Conservation (phyloP, 2,888 invertebrate species). For the Orthosia gothica region DNA sequence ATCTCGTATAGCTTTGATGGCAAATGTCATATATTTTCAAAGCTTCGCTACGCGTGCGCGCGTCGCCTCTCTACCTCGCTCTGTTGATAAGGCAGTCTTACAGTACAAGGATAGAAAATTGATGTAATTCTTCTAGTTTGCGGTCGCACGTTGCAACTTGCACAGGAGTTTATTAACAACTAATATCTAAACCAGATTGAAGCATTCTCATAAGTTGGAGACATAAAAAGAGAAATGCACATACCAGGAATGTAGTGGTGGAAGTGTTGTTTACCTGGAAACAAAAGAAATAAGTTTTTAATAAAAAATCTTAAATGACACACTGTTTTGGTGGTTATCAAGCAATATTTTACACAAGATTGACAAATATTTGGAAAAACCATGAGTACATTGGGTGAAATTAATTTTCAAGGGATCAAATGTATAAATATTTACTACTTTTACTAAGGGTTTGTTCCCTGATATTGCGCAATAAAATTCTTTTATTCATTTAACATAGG, state of each 20-base stretch:
- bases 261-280: slow-evolving; percentile 36
- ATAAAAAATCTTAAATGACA: neutral
- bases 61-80: too few species aligned
- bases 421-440: neutral
- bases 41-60: too few species aligned
- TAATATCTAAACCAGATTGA: slow-evolving; percentile 27
- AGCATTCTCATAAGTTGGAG: neutral
- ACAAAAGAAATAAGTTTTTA: slow-evolving; percentile 18
- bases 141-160: slow-evolving; percentile 46
- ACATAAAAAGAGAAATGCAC: slow-evolving; percentile 9
- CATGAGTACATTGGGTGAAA: too few species aligned
- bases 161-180: slow-evolving; percentile 33
- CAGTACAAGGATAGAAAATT: slow-evolving; percentile 32
- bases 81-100: neutral
- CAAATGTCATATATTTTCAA: too few species aligned
- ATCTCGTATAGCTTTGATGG: too few species aligned
- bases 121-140: slow-evolving; percentile 45
- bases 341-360: neutral
- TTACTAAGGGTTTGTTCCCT: neutral
- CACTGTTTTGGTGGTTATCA: neutral
- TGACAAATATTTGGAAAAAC: too few species aligned
- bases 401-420: neutral
- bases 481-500: too few species aligned
- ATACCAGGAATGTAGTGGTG: slow-evolving; percentile 23
- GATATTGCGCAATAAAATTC: too few species aligned